Conservation (phyloP, 2,888 invertebrate genomes). For the Sarcophaga subvicina region DNA sequence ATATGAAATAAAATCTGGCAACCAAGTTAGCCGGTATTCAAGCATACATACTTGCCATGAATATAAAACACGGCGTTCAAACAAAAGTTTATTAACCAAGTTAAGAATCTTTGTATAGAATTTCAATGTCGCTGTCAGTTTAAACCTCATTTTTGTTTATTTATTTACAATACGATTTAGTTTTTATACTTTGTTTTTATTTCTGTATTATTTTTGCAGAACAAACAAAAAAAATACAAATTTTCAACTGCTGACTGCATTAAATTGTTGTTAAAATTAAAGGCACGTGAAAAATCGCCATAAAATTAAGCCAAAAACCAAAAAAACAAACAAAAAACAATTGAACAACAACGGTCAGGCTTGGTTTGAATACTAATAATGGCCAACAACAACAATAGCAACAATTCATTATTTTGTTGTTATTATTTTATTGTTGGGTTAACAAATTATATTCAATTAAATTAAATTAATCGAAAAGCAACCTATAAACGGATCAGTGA, state of each 20-base stretch:
- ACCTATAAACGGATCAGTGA: too few relatives aligned
- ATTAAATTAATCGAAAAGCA: too few relatives aligned
- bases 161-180: background rate
- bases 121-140: conserved; percentile 13
- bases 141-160: background rate
- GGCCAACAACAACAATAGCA: background rate
- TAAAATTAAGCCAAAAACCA: too few relatives aligned
- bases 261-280: conserved; percentile 4
- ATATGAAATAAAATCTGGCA: too few relatives aligned
- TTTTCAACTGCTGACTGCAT: conserved; percentile 1
- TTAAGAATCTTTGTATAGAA: conserved; percentile 11
- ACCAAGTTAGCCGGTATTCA: too few relatives aligned
- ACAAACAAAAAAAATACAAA: conserved; percentile 5
- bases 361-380: conserved; percentile 38
- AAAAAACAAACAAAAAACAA: background rate
- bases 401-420: background rate
- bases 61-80: background rate
- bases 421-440: background rate
- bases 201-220: background rate
- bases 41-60: too few relatives aligned
- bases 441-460: conserved; percentile 3
- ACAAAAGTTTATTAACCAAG: conserved; percentile 29
- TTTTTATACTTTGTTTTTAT: background rate
- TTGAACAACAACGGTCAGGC: conserved; percentile 23
- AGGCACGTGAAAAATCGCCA: conserved; percentile 29